These are phyloP conservation scores for Trachythela sp. DNA, from an alignment of 64 coral and sea anemone genomes.

Conservation along the genomic window DNA sequence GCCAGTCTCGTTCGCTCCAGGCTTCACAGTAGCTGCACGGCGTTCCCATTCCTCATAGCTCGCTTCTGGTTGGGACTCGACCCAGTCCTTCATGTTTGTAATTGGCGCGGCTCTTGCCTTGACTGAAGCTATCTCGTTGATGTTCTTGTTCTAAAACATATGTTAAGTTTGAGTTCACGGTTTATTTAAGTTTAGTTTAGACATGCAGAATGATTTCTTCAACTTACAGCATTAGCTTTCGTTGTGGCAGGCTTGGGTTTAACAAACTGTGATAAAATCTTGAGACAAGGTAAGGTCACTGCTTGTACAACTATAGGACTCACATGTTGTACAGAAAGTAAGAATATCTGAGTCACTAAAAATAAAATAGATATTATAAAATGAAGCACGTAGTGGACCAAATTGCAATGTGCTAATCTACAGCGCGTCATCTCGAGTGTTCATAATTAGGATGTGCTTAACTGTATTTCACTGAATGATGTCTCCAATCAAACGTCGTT, in stretches of 20 bases:
- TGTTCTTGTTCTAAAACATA: not conserved
- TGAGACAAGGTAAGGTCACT: conserved; percentile 86
- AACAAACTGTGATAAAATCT: conserved; percentile 81
- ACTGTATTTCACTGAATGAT: too few species aligned
- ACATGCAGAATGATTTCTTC: too few species aligned
- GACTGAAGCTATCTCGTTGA: conserved; percentile 1
- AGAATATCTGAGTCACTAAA: conserved; percentile 81
- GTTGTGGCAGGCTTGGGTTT: conserved; percentile 81
- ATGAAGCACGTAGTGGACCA: too few species aligned
- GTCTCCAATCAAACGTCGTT: too few species aligned
- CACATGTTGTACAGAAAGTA: conserved; percentile 82
- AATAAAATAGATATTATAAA: not conserved
- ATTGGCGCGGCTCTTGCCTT: not conserved
- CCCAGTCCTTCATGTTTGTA: not conserved
- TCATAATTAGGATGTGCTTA: too few species aligned
- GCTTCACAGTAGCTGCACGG: not conserved
- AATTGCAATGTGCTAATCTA: too few species aligned
- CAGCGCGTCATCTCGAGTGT: too few species aligned
- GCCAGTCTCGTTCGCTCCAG: conserved; percentile 67
- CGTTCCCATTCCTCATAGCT: not conserved
- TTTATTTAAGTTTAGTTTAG: too few species aligned
- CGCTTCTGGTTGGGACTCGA: not conserved
- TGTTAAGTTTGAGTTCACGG: too few species aligned
- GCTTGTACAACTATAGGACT: conserved; percentile 87
- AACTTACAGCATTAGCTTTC: conserved; percentile 71